Evolutionary conservation across 2,113 vertebrate species (phyloP), one percentile per base, ranked within the genome.

Genomic region (Pituophis catenifer): DNA sequence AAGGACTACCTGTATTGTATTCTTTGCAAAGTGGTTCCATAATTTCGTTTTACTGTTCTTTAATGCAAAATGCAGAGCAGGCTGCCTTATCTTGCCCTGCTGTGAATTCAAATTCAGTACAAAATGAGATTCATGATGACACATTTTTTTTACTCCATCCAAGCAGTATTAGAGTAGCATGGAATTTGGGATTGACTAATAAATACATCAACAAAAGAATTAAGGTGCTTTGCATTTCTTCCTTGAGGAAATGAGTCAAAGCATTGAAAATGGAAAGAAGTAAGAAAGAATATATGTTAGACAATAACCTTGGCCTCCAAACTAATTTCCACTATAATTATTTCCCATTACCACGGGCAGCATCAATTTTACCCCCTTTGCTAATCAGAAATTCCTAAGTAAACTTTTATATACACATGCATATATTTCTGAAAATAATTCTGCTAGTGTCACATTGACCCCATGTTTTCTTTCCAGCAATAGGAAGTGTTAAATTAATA

Each of bases 381-480:
- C 93, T 65, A 70, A 50, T 38, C 92, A 0, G 54, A 19, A 92
- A 2, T 15, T 1, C 62, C 13, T 88, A 26, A 54, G 62, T 90
- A 7, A 48, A 87, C 48, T 12, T 48, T 4, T 48, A 8, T 50
- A 87, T 38, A 10, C 19, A 54, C 29, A 52, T 33, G 15, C 26
- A 9, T 0, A 5, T 2, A 2, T 58, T 58, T 89, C 70, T 0
- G 0, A 1, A 26, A 65, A 88, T 12, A 57, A 29, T 91, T 21
- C 0, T 0, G 0, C 26, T 1, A 0, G 19, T 13, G 0, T 12
- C 23, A 26, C 13, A 5, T 1, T 0, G 26, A 33, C 8, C 1
- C 12, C 8, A 0, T 13, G 15, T 81, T 8, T 0, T 55, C 29
- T 52, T 48, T 86, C 55, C 54, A 44, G 57, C 23, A 90, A 81